Evolutionary conservation across 2,113 vertebrate species (phyloP).

Genomic region (Mola mola): DNA sequence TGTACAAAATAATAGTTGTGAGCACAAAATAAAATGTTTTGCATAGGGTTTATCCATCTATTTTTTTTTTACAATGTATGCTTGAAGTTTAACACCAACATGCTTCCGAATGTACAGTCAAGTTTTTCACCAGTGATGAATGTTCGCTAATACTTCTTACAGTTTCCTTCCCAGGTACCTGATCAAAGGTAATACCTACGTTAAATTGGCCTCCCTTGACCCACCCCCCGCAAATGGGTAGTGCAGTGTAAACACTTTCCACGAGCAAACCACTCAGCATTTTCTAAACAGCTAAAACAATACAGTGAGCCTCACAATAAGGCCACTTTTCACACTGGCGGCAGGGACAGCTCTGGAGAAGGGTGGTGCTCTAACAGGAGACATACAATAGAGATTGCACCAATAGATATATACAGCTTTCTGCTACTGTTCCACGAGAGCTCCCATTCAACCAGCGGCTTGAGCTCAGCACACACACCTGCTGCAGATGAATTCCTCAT

Average conservation of each 20-base stretch:
- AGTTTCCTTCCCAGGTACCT: slow-evolving; percentile 8
- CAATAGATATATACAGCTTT: slow-evolving; percentile 58
- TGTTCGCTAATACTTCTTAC: not conserved
- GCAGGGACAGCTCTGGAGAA: slow-evolving; percentile 65
- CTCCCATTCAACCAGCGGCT: slow-evolving; percentile 26
- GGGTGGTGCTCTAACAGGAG: slow-evolving; percentile 48
- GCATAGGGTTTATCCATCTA: slow-evolving; percentile 26
- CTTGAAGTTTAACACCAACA: not conserved
- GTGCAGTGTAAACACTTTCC: slow-evolving; percentile 76
- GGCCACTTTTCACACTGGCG: slow-evolving; percentile 52
- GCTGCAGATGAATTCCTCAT: slow-evolving; percentile 57
- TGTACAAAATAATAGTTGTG: slow-evolving; percentile 51
- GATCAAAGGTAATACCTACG: slow-evolving; percentile 16
- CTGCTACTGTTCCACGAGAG: slow-evolving; percentile 36
- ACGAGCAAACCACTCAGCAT: slow-evolving; percentile 77
- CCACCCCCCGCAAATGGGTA: slow-evolving; percentile 52
- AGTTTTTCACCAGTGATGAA: not conserved
- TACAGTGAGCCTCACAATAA: slow-evolving; percentile 62
- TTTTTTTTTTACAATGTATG: slow-evolving; percentile 25
- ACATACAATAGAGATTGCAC: slow-evolving; percentile 56
- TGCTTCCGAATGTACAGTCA: not conserved
- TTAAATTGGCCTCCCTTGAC: slow-evolving; percentile 39
- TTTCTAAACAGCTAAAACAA: slow-evolving; percentile 79
- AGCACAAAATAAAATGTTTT: slow-evolving; percentile 78
- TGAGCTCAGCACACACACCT: slow-evolving; percentile 19